These are phyloP conservation scores for Podiceps cristatus DNA, from an alignment of 2,113 vertebrate species.

Conservation along the genomic window DNA sequence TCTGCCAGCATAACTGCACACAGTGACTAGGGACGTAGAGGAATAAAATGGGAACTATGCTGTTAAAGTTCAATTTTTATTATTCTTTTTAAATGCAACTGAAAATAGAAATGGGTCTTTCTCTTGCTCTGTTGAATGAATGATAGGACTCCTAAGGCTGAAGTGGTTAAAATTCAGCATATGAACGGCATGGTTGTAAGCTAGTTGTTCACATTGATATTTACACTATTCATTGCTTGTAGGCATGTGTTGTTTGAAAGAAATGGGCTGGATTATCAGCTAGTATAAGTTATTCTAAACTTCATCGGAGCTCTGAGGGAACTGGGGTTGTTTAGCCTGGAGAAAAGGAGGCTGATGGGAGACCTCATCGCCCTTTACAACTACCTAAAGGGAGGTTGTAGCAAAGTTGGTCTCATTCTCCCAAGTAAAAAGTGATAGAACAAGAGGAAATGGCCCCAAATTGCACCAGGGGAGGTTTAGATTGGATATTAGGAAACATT, in stretches of 20 bases:
- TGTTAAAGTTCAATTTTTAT: not conserved
- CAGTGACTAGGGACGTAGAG: not conserved
- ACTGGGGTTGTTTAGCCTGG: no score
- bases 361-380: no score
- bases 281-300: not conserved
- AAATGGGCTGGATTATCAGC: not conserved
- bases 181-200: not conserved
- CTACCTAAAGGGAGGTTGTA: no score
- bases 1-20: not conserved
- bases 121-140: not conserved
- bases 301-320: not conserved
- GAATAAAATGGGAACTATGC: not conserved
- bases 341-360: no score
- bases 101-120: not conserved
- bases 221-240: not conserved
- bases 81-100: not conserved
- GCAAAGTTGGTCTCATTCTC: no score
- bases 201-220: not conserved
- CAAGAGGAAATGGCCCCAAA: no score
- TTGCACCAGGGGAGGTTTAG: no score
- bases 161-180: not conserved
- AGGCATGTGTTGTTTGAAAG: not conserved
- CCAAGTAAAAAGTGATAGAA: no score
- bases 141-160: not conserved
- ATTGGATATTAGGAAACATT: no score